A percentile compares a stretch with the other conserved stretches of the same genome.
phyloP scores from a whole-genome alignment of 2,113 vertebrate genomes.

The Mastomys coucha region DNA sequence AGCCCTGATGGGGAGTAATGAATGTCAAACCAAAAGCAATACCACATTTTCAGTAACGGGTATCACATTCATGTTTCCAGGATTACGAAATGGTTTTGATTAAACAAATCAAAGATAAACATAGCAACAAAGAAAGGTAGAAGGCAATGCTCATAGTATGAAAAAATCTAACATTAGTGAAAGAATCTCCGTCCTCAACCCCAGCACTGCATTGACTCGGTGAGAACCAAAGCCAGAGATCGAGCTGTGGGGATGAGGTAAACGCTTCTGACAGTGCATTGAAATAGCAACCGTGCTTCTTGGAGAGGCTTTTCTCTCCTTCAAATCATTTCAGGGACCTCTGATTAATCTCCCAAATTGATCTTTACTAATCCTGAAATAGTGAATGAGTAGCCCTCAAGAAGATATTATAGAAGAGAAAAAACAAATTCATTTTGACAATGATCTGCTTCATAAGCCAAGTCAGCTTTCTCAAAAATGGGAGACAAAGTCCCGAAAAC shows the following conservation, averaged over 20 bases:
- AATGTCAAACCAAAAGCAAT: slow-evolving; percentile 14
- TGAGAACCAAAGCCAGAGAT: background rate
- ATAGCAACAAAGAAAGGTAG: slow-evolving; percentile 39
- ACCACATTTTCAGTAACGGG: background rate
- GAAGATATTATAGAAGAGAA: slow-evolving; percentile 4
- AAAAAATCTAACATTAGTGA: background rate
- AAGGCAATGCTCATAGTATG: background rate
- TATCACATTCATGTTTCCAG: background rate
- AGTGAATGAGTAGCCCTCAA: slow-evolving; percentile 39
- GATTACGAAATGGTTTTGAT: slow-evolving; percentile 36
- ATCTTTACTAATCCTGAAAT: slow-evolving; percentile 41
- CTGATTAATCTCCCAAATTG: slow-evolving; percentile 40
- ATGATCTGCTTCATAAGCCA: slow-evolving; percentile 41
- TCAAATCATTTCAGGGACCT: slow-evolving; percentile 46
- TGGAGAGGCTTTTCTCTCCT: background rate
- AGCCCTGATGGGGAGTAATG: background rate
- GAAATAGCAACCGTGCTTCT: slow-evolving; percentile 1
- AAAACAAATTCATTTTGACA: slow-evolving; percentile 62
- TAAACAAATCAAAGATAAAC: slow-evolving; percentile 33
- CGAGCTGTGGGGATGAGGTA: background rate
- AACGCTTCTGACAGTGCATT: background rate
- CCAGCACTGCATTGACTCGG: background rate
- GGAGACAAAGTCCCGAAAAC: slow-evolving; percentile 58
- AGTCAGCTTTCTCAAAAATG: slow-evolving; percentile 27
- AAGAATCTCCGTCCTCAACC: slow-evolving; percentile 6